Base-by-base conservation (phyloP, 2,797 vertebrate species). In the Clarias platycephalus region DNA sequence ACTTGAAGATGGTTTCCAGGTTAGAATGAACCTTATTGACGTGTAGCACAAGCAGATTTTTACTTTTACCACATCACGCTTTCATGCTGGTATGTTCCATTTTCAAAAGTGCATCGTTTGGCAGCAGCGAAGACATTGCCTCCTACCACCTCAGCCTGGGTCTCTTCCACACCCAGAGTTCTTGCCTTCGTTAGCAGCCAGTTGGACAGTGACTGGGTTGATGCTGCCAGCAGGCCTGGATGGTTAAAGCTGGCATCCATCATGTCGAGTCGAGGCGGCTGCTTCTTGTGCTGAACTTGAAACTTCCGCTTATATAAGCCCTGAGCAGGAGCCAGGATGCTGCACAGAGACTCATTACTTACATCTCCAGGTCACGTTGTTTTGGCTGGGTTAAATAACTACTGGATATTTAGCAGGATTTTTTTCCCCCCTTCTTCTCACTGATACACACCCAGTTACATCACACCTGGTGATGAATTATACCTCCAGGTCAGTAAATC, bases 221-320 rank as follows among this genome's bases (percentile, higher is more conserved):
- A 80, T 1, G 40, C 24, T 75, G 81, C 81, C 81, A 83, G 70
- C 70, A 66, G n/a, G 62, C 44, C 44, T 80, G 62, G 78, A 66
- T 60, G n/a, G 67, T 60, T 82, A 62, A 77, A 77, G 83, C 34
- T 79, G 83, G 67, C 83, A 80, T 64, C 72, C 18, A 62, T 72
- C 53, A 80, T 66, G 78, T 66, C 22, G 67, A 44, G 31, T 82
- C n/a, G 57, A 82, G 24, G 34, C 63, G 77, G 82, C 90, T 91
- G 91, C 91, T 91, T 86, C 88, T 71, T 75, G 90, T 90, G 86
- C 83, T 90, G 76, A 68, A 80, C 89, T 91, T 89, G 89, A 92
- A 90, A 88, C 82, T 90, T 87, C 79, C 88, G 88, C 92, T 92
- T 92, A 90, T 91, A 90, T 93, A 92, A 94, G 92, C 76, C 85